A percentile compares a stretch with the other conserved stretches of the same genome.
Evolutionary conservation across 2,888 invertebrate genomes (phyloP).

Genomic region (Tetanocera ferruginea): DNA sequence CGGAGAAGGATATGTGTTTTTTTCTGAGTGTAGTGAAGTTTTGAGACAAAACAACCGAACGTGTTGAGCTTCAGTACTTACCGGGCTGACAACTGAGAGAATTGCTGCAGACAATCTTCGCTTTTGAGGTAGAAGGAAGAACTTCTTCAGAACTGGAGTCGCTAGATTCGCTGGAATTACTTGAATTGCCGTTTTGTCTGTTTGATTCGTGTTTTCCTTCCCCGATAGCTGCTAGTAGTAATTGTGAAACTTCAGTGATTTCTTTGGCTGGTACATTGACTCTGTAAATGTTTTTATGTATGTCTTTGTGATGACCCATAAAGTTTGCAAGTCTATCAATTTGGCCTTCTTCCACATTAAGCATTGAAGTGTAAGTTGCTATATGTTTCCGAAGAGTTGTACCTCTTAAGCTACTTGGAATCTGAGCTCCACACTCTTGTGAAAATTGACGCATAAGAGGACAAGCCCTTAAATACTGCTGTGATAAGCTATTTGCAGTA

Average conservation of each 20-base stretch:
- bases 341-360: conserved; percentile 25
- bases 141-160: neutral
- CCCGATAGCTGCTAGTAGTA: conserved; percentile 23
- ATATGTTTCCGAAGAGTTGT: conserved; percentile 33
- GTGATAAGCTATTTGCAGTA: neutral
- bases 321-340: conserved; percentile 36
- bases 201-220: neutral
- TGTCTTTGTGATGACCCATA: conserved; percentile 37
- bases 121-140: neutral
- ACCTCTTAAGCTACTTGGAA: conserved; percentile 28
- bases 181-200: neutral
- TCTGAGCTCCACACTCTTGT: conserved; percentile 24
- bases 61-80: no score
- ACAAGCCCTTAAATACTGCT: conserved; percentile 16
- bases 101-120: neutral
- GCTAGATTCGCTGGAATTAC: neutral
- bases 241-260: conserved; percentile 23
- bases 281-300: conserved; percentile 37
- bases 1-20: no score
- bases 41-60: no score
- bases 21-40: no score
- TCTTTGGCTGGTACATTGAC: conserved; percentile 18
- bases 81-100: neutral
- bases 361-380: conserved; percentile 20
- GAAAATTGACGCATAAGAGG: conserved; percentile 11